Base-by-base conservation (phyloP, 2,113 vertebrate genomes). In the Lota lota region DNA sequence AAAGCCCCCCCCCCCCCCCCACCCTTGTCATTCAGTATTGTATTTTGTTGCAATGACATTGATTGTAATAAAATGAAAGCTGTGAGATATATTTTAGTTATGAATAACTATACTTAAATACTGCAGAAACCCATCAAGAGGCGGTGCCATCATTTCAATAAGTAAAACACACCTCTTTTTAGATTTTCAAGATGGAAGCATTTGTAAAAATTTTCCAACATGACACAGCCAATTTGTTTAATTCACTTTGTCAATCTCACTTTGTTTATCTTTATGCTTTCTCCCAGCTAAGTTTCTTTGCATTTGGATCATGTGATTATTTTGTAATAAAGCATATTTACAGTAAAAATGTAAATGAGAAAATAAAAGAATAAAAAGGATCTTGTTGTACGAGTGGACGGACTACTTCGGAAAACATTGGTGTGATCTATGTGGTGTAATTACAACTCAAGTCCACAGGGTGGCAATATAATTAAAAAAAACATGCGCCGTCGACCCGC, bases 261-360 rank as follows among this genome's bases (percentile, higher is more conserved):
- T 56, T 18, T 17, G 16, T 6, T 18, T 4, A 14, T 56, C 17
- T 5, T 56, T 56, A 53, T 17, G 12, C 51, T 56, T 17, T 56
- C n/a, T 56, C 53, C 53, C n/a, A 17, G 16, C 5, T 18, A 6
- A 2, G 53, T 56, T 56, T 56, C 53, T 56, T 56, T n/a, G 53
- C 53, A 56, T n/a, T n/a, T 56, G 17, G 16, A 85, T 88, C 78
- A 79, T 89, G 73, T 76, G 77, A 88, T 91, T 91, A 91, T 92
- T 93, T 92, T 93, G 89, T 88, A 93, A 93, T 92, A 93, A 92
- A 93, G 90, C 91, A 90, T 87, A 87, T 92, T 93, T 93, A 92
- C 88, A 92, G 92, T 87, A 79, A 83, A 47, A 82, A 79, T 56
- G 69, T 77, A 73, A 65, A 74, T 75, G 77, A 75, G 74, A 79